phyloP scores from a whole-genome alignment of 2,113 vertebrate genomes.

The Calidris pygmaea region DNA sequence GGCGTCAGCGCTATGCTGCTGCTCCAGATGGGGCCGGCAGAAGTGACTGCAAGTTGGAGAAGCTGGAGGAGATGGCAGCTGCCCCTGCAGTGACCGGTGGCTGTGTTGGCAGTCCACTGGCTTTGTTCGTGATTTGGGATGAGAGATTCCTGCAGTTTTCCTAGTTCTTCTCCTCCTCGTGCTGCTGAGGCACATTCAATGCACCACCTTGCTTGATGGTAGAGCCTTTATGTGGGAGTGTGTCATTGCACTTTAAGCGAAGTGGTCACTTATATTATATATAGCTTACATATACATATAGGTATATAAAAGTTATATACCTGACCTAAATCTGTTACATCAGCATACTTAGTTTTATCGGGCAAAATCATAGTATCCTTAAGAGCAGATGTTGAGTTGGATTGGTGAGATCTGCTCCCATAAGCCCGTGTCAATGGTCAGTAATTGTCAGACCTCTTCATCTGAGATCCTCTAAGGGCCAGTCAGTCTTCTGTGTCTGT shows the following conservation, averaged over 20 bases:
- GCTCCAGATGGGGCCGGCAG: neutral
- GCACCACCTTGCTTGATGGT: neutral
- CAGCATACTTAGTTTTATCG: neutral
- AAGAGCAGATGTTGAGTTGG: neutral
- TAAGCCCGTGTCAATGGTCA: too few relatives aligned
- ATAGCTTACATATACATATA: too few relatives aligned
- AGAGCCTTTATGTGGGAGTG: neutral
- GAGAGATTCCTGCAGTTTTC: neutral
- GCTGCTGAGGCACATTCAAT: neutral
- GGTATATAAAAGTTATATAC: neutral
- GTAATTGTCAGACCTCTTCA: neutral
- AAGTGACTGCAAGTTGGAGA: neutral
- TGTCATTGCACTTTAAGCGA: neutral
- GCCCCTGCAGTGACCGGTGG: neutral
- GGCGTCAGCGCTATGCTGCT: neutral
- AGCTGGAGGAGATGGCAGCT: neutral
- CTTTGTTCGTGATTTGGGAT: neutral
- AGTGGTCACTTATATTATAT: neutral
- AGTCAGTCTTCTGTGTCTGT: neutral
- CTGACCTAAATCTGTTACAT: neutral
- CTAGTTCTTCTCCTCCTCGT: neutral
- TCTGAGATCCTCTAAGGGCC: neutral
- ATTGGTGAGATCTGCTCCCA: neutral
- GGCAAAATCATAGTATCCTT: neutral
- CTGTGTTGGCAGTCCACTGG: neutral